Evolutionary conservation across 2,888 invertebrate genomes (phyloP).

Genomic region (Platerodrilus igneus): DNA sequence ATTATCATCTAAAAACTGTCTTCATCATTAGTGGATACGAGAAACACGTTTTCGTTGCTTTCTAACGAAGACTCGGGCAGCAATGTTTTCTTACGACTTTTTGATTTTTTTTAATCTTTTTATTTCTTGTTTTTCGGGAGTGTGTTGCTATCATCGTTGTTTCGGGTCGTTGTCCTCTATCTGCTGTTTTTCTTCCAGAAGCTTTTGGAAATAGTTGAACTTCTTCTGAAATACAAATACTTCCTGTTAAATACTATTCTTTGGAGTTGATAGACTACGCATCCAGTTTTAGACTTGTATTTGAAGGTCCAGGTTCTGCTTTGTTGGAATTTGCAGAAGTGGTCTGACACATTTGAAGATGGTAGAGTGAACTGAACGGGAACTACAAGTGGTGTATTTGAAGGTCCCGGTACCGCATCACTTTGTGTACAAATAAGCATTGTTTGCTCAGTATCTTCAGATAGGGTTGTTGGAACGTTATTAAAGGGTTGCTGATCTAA

Average conservation of each 20-base stretch:
- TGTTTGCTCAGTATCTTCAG: no score
- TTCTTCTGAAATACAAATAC: not conserved
- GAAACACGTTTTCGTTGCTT: constrained; percentile 41
- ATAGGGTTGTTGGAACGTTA: no score
- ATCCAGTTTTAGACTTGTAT: not conserved
- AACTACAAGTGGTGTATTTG: no score
- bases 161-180: not conserved
- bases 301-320: not conserved
- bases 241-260: not conserved
- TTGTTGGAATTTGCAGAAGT: no score
- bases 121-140: no score
- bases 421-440: not conserved
- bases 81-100: not conserved
- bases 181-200: not conserved
- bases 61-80: constrained; percentile 15
- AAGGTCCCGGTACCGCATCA: no score
- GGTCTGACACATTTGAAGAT: no score
- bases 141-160: no score
- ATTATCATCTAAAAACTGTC: constrained; percentile 1
- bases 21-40: constrained; percentile 31
- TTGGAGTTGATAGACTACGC: not conserved
- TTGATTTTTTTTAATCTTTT: no score
- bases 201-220: constrained; percentile 1
- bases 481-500: no score
- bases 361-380: no score